Conservation (phyloP, 1,140 invertebrate species). For the Eumaeus atala region DNA sequence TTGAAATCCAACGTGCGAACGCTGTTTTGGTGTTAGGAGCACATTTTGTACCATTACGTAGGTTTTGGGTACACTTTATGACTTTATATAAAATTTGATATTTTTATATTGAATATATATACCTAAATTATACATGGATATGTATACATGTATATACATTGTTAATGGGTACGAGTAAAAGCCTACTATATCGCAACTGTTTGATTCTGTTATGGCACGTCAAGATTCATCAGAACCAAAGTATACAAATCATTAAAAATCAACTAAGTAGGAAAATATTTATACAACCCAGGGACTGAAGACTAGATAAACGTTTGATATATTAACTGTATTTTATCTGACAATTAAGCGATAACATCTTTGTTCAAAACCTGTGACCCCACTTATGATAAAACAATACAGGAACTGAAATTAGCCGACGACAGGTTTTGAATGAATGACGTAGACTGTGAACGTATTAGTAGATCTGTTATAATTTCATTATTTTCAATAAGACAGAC, state of each 20-base stretch:
- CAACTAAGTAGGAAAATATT: conserved; percentile 73
- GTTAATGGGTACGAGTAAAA: conserved; percentile 71
- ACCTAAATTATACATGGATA: conserved; percentile 70
- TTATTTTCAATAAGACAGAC: conserved; percentile 49
- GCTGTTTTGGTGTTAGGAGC: conserved; percentile 59
- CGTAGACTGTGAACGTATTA: conserved; percentile 60
- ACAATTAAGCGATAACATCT: conserved; percentile 60
- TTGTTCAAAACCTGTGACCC: conserved; percentile 69
- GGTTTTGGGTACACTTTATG: conserved; percentile 74
- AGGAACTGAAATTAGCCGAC: conserved; percentile 60
- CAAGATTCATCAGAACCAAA: conserved; percentile 73
- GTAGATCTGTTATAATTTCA: conserved; percentile 52
- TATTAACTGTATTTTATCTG: conserved; percentile 72
- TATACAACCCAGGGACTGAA: conserved; percentile 73
- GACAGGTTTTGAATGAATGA: conserved; percentile 69
- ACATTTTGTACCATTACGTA: conserved; percentile 73
- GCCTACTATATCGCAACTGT: conserved; percentile 72
- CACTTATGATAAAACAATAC: conserved; percentile 49
- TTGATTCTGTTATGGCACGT: conserved; percentile 73
- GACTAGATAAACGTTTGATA: conserved; percentile 74
- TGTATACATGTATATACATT: conserved; percentile 74
- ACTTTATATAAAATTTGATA: conserved; percentile 75
- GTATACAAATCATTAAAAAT: conserved; percentile 73
- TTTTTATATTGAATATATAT: conserved; percentile 75
- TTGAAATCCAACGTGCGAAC: conserved; percentile 56